Percentiles rank a stretch among this genome's conserved stretches.
Evolutionary conservation across 2,888 invertebrate species (phyloP).

Genomic region (Hyposoter dolosus): DNA sequence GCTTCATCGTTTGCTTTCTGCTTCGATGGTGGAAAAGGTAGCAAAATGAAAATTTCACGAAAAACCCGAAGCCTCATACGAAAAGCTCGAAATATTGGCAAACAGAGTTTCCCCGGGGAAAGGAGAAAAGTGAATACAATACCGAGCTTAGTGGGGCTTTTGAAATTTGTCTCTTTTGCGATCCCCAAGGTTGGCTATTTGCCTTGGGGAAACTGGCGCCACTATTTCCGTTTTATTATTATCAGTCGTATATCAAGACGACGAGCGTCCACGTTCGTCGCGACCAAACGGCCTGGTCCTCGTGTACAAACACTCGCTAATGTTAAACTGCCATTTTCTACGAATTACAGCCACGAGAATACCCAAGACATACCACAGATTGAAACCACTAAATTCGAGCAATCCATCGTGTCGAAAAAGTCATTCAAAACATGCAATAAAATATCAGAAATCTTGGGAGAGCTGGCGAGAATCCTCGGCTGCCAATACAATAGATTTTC

Average conservation of each 20-base stretch:
- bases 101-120: background rate
- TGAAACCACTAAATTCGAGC: background rate
- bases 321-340: slow-evolving; percentile 28
- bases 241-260: slow-evolving; percentile 64
- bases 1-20: too few relatives aligned
- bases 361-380: background rate
- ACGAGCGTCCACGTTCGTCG: slow-evolving; percentile 42
- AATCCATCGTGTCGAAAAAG: background rate
- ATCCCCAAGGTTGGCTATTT: slow-evolving; percentile 76
- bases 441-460: background rate
- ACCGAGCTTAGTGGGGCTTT: slow-evolving; percentile 5
- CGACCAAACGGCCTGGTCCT: slow-evolving; percentile 52
- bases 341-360: slow-evolving; percentile 16
- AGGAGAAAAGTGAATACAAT: slow-evolving; percentile 45
- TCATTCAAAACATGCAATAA: background rate
- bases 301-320: slow-evolving; percentile 5
- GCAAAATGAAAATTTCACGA: background rate
- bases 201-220: slow-evolving; percentile 71
- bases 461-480: background rate
- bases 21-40: background rate
- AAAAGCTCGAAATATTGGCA: slow-evolving; percentile 40
- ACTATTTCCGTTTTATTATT: slow-evolving; percentile 71
- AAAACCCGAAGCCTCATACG: slow-evolving; percentile 2
- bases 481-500: background rate
- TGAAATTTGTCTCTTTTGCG: slow-evolving; percentile 65